A percentile compares a stretch with the other conserved stretches of the same genome.
Evolutionary conservation across 2,888 invertebrate genomes (phyloP).

Genomic region (Melanchra persicariae): DNA sequence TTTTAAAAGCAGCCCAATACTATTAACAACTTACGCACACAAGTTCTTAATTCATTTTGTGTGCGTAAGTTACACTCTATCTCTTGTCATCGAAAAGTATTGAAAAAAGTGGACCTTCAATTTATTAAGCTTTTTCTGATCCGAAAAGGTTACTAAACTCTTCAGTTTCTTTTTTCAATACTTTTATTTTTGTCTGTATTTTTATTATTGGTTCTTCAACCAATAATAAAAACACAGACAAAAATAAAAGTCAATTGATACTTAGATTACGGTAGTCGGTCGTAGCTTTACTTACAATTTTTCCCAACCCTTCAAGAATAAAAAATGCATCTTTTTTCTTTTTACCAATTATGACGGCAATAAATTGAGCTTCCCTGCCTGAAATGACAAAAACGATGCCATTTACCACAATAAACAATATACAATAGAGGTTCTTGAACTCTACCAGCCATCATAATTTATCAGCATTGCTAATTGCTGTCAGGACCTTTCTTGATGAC

Average conservation of each 20-base stretch:
- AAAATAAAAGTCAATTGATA: not conserved
- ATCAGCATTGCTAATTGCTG: constrained; percentile 22
- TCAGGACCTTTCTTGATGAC: constrained; percentile 31
- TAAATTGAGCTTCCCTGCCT: no score
- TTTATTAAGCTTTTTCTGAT: not conserved
- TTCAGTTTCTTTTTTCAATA: no score
- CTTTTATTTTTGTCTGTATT: no score
- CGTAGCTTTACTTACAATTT: not conserved
- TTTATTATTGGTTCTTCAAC: no score
- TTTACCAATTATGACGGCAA: no score
- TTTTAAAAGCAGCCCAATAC: not conserved
- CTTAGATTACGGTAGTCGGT: not conserved
- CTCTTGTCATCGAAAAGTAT: no score
- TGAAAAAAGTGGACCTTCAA: not conserved
- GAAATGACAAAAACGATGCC: not conserved
- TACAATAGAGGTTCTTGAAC: constrained; percentile 30
- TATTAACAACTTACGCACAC: no score
- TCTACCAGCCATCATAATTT: not conserved
- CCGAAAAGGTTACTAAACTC: no score
- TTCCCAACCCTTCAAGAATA: no score
- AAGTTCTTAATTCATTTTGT: not conserved
- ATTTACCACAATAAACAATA: not conserved
- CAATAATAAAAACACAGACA: not conserved
- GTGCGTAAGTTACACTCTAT: no score
- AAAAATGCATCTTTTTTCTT: no score